phyloP scores from a whole-genome alignment of 1,140 invertebrate species.

The Homalodisca vitripennis region DNA sequence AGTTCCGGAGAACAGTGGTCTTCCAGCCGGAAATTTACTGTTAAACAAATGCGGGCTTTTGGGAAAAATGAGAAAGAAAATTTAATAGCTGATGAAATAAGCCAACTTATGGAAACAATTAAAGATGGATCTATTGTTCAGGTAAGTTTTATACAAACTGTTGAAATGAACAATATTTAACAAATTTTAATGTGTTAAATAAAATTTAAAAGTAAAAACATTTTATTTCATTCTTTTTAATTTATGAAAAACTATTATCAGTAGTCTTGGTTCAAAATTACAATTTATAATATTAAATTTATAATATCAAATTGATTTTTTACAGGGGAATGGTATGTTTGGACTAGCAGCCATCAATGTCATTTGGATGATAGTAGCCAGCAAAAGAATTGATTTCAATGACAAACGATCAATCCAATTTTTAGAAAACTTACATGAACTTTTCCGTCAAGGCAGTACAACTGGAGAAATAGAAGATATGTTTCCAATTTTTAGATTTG shows the following conservation, averaged over 20 bases:
- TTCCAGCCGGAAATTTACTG: conserved; percentile 53
- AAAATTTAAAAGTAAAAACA: too few relatives aligned
- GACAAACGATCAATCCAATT: conserved; percentile 32
- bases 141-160: not conserved
- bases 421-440: conserved; percentile 22
- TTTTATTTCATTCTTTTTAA: too few relatives aligned
- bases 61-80: conserved; percentile 54
- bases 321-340: conserved; percentile 46
- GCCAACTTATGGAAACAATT: conserved; percentile 42
- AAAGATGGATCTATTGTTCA: conserved; percentile 9
- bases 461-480: not conserved
- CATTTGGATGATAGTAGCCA: conserved; percentile 51
- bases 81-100: conserved; percentile 50
- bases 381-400: conserved; percentile 42
- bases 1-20: conserved; percentile 48
- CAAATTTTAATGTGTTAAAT: too few relatives aligned
- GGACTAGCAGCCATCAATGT: conserved; percentile 49
- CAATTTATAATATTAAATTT: too few relatives aligned
- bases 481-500: not conserved
- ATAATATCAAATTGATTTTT: conserved; percentile 39
- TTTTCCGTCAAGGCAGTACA: conserved; percentile 4
- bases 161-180: too few relatives aligned
- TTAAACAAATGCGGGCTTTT: conserved; percentile 54
- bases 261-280: too few relatives aligned
- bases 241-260: too few relatives aligned